A percentile compares a stretch with the other conserved stretches of the same genome.
phyloP scores from a whole-genome alignment of 2,888 invertebrate genomes.

The Spilarctia lutea region DNA sequence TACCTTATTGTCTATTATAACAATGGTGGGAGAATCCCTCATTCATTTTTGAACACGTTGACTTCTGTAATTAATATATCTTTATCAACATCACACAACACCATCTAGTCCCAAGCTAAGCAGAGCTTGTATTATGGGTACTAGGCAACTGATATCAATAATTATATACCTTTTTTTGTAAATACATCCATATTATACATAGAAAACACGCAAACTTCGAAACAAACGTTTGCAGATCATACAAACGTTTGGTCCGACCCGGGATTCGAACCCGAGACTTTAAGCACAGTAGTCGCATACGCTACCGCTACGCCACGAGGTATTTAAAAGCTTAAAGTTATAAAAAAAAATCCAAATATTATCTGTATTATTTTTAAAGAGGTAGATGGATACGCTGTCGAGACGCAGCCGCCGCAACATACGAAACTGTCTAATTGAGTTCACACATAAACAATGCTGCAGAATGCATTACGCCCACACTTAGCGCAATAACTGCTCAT shows the following conservation, averaged over 20 bases:
- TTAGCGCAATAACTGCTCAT: slow-evolving; percentile 41
- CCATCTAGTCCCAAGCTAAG: too few species aligned
- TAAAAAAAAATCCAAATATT: neutral
- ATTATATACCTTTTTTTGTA: too few species aligned
- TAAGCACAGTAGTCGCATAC: too few species aligned
- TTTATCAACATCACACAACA: too few species aligned
- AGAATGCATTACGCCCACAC: slow-evolving; percentile 63
- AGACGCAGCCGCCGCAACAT: slow-evolving; percentile 51
- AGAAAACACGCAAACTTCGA: too few species aligned
- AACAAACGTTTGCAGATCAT: too few species aligned
- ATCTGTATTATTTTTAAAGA: neutral
- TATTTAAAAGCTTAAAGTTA: neutral
- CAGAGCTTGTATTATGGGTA: too few species aligned
- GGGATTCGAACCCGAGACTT: too few species aligned
- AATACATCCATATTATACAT: too few species aligned
- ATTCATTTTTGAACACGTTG: neutral
- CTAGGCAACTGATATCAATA: too few species aligned
- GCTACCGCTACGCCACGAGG: too few species aligned
- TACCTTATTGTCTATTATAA: neutral
- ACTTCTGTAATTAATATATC: neutral
- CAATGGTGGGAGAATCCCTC: neutral
- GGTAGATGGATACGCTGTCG: neutral
- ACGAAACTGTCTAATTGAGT: slow-evolving; percentile 75
- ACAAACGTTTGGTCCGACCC: too few species aligned
- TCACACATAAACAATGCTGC: slow-evolving; percentile 73